Base-by-base conservation (phyloP, 2,888 invertebrate genomes). In the Drosophila greeni region DNA sequence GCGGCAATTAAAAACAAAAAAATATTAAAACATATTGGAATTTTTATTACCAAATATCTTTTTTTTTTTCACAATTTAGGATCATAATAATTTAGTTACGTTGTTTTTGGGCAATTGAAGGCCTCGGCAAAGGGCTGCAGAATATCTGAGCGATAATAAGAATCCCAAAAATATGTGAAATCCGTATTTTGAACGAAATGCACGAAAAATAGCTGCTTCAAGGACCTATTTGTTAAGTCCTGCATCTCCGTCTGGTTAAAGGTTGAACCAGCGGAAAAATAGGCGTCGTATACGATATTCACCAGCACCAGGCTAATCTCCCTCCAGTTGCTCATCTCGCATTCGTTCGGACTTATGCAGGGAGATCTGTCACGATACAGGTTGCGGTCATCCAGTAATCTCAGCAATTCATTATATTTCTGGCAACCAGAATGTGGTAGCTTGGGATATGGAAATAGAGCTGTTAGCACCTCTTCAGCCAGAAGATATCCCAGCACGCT, bases 391-490 rank as follows among this genome's bases (percentile, higher is more conserved):
- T 43, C 26, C 16, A 43, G 11, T 16, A 12, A 16, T 16, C 12
- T 12, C 16, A 43, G 7, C 7, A 43, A 26, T 43, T 43, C 43
- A 4, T 43, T 26, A 12, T 12, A 43, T 26, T 43, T 26, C 16
- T 16, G 9, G 12, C 43, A 43, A 1, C 43, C 43, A 16, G 24
- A 6, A 6, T 1, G 3, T 2, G 43, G 43, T 12, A 43, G 11
- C 16, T 43, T 43, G 6, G 43, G 43, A 43, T 43, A 43, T n/a
- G 43, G 43, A 43, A 43, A 43, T 12, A 43, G 16, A 16, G 43
- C 43, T 2, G 43, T 24, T 5, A 43, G 26, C 12, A 43, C 16
- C 16, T 43, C 16, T 6, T 43, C 7, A 16, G 43, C 26, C 11
- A 43, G 24, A 2, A 43, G 26, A 7, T 26, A 43, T 2, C 43